Percentiles rank a stretch among this genome's conserved stretches.
Evolutionary conservation across 2,888 invertebrate species (phyloP).

Genomic region (Diplazon laetatorius): DNA sequence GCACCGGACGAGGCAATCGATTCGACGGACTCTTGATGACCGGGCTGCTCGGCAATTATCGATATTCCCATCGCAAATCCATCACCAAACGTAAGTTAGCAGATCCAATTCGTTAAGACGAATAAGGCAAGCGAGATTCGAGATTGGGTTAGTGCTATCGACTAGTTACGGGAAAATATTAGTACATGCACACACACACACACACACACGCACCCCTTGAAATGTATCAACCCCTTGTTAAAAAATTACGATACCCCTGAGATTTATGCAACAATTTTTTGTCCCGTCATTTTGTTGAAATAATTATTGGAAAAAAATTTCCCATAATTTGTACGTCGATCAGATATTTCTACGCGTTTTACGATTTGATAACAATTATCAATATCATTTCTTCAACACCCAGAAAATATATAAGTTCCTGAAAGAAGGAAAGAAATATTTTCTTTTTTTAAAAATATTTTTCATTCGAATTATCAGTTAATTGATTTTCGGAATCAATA

Average conservation of each 20-base stretch:
- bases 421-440: too few relatives aligned
- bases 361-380: too few relatives aligned
- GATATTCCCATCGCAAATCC: conserved; percentile 60
- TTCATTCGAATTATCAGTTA: neutral
- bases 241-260: too few relatives aligned
- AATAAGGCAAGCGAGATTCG: conserved; percentile 45
- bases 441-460: neutral
- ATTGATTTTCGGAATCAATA: neutral
- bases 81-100: conserved; percentile 67
- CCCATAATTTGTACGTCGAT: conserved; percentile 5
- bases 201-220: too few relatives aligned
- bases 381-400: too few relatives aligned
- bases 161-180: conserved; percentile 3
- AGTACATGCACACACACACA: too few relatives aligned
- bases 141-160: conserved; percentile 11
- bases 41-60: conserved; percentile 73
- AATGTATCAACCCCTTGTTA: too few relatives aligned
- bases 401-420: too few relatives aligned
- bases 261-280: too few relatives aligned
- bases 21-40: conserved; percentile 79
- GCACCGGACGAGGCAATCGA: conserved; percentile 78
- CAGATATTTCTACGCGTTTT: neutral
- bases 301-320: neutral
- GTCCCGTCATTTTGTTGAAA: neutral
- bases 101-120: conserved; percentile 63